Evolutionary conservation across 2,888 invertebrate species (phyloP).

Genomic region (Cremastinae sp.): DNA sequence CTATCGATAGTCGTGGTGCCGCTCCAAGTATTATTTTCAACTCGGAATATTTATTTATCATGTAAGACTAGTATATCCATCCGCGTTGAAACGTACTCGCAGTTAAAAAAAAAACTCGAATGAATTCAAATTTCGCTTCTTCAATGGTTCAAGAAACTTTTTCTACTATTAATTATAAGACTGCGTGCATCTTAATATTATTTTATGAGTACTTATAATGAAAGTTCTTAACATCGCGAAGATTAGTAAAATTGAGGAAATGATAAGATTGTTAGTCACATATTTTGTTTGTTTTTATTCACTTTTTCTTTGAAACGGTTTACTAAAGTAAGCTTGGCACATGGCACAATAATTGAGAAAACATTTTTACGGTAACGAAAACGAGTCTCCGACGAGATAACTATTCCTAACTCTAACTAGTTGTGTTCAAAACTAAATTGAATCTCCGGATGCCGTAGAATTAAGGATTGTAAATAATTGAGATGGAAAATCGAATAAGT

Average conservation of each 20-base stretch:
- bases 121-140: slow-evolving; percentile 19
- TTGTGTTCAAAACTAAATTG: slow-evolving; percentile 42
- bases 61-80: slow-evolving; percentile 38
- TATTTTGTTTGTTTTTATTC: no score
- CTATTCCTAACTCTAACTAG: background rate
- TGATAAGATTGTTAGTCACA: background rate
- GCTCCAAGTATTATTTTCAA: slow-evolving; percentile 48
- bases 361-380: no score
- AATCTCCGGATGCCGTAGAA: slow-evolving; percentile 43
- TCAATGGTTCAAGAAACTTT: slow-evolving; percentile 51
- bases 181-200: slow-evolving; percentile 47
- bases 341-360: no score
- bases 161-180: slow-evolving; percentile 46
- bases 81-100: background rate
- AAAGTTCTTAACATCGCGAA: no score
- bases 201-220: slow-evolving; percentile 47
- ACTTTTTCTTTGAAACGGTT: no score
- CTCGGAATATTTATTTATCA: slow-evolving; percentile 41
- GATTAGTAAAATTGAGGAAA: background rate
- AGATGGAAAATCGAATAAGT: slow-evolving; percentile 9
- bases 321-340: no score
- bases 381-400: background rate
- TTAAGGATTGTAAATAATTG: slow-evolving; percentile 36
- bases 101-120: background rate
- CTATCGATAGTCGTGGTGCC: slow-evolving; percentile 34